Evolutionary conservation across 2,797 vertebrate genomes (phyloP).

Genomic region (Hipposideros larvatus): DNA sequence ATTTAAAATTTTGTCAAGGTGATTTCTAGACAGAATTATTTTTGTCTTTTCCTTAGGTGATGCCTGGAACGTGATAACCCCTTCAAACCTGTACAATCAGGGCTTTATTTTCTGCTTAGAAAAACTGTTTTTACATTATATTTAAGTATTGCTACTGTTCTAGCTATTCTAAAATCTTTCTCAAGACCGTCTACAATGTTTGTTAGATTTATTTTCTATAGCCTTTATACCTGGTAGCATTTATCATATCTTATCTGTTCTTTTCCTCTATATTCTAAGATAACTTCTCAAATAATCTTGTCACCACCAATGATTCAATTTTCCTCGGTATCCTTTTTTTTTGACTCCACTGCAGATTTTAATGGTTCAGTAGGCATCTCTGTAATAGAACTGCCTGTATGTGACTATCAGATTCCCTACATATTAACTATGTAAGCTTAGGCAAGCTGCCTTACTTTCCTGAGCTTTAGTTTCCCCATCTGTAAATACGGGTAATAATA

Average conservation of each 20-base stretch:
- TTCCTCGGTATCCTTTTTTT: neutral
- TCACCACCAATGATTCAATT: neutral
- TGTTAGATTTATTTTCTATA: neutral
- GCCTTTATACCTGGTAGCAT: neutral
- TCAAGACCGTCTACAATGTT: neutral
- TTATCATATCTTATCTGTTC: neutral
- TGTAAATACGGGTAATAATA: neutral
- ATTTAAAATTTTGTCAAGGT: neutral
- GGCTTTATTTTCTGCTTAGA: conserved; percentile 37
- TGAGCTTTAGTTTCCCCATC: neutral
- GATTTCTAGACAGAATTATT: neutral
- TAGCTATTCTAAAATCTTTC: conserved; percentile 15
- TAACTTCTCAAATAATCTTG: neutral
- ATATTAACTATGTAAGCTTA: conserved; percentile 1
- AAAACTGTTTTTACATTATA: neutral
- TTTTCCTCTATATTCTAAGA: neutral
- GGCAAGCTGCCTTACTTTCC: neutral
- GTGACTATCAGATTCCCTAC: neutral
- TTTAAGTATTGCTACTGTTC: conserved; percentile 19
- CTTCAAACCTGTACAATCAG: neutral
- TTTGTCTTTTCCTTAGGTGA: conserved; percentile 8
- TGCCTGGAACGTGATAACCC: neutral
- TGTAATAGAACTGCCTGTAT: neutral
- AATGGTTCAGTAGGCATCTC: neutral
- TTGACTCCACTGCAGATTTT: neutral